Conservation (phyloP, 2,113 vertebrate genomes). For the Plotosus lineatus region DNA sequence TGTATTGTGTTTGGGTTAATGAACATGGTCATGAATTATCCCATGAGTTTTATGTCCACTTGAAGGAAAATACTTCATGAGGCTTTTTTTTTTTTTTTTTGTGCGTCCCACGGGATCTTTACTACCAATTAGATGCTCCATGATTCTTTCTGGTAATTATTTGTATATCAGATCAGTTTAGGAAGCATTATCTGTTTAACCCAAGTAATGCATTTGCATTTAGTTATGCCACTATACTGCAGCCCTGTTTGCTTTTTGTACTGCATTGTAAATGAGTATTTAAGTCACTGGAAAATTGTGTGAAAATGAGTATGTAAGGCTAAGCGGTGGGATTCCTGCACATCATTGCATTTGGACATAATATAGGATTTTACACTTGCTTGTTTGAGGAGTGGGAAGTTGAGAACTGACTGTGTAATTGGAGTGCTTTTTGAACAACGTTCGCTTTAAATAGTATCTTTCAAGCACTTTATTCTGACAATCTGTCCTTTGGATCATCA, state of each 20-base stretch:
- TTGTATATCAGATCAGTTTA: neutral
- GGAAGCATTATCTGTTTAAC: neutral
- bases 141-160: neutral
- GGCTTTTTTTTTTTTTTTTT: neutral
- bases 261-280: neutral
- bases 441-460: constrained; percentile 59
- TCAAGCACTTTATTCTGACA: constrained; percentile 60
- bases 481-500: neutral
- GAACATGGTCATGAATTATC: neutral
- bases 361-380: neutral
- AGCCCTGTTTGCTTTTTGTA: neutral
- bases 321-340: neutral
- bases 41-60: neutral
- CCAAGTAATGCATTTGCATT: neutral
- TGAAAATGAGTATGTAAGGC: neutral
- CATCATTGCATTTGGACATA: neutral
- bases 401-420: constrained; percentile 32
- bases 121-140: neutral
- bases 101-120: neutral
- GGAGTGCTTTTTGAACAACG: constrained; percentile 45
- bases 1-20: neutral
- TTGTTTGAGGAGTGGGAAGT: constrained; percentile 9
- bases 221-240: too few relatives aligned
- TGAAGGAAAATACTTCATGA: neutral
- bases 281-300: constrained; percentile 4